phyloP scores from a whole-genome alignment of 1,140 invertebrate species.

The Copidosoma floridanum region DNA sequence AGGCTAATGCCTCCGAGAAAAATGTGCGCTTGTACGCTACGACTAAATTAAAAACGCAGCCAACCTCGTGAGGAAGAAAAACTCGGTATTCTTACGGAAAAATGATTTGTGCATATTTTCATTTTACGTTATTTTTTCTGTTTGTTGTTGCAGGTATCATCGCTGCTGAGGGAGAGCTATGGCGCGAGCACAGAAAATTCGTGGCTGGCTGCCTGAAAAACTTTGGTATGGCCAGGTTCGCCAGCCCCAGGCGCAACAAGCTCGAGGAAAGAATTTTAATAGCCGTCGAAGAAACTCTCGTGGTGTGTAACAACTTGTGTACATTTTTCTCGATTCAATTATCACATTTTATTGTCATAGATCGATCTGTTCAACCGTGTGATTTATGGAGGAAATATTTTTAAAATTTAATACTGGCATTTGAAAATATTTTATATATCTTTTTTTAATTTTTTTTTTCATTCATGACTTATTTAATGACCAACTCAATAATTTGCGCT shows the following conservation, averaged over 20 bases:
- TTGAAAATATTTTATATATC: not conserved
- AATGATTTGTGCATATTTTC: too few relatives aligned
- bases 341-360: too few relatives aligned
- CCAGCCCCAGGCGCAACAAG: constrained; percentile 58
- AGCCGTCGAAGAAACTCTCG: constrained; percentile 62
- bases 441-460: not conserved
- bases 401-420: not conserved
- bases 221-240: constrained; percentile 71
- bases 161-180: constrained; percentile 75
- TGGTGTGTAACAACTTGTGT: constrained; percentile 56
- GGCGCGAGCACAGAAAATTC: constrained; percentile 81
- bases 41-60: not conserved
- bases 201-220: constrained; percentile 69
- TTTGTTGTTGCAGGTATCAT: constrained; percentile 68
- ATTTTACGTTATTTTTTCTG: too few relatives aligned
- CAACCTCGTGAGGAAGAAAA: too few relatives aligned
- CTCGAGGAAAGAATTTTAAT: constrained; percentile 68
- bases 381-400: not conserved
- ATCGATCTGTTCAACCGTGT: too few relatives aligned
- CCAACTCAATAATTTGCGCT: too few relatives aligned
- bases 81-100: too few relatives aligned
- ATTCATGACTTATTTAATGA: not conserved
- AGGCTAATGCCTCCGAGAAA: too few relatives aligned
- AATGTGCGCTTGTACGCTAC: not conserved
- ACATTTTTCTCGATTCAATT: not conserved